These are phyloP conservation scores for Rhinichthys osculus DNA, from an alignment of 2,797 vertebrate species.

Conservation along the genomic window DNA sequence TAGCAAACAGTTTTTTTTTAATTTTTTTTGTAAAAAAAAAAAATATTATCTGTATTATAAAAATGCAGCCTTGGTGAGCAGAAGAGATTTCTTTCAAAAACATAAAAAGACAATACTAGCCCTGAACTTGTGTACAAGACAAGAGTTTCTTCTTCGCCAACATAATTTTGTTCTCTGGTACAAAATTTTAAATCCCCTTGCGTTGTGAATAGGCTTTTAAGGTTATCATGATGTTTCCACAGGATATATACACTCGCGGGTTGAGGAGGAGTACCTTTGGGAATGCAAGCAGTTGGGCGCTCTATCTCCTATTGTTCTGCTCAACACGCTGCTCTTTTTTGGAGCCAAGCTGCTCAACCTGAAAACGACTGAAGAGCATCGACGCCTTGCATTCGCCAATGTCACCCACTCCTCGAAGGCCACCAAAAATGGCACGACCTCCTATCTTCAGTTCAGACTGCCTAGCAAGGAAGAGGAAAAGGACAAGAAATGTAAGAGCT, in stretches of 20 bases:
- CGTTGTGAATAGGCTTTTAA: not conserved
- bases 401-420: slow-evolving; percentile 85
- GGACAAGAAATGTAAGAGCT: slow-evolving; percentile 52
- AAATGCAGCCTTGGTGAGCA: not conserved
- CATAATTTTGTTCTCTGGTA: too few species aligned
- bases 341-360: slow-evolving; percentile 92
- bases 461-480: slow-evolving; percentile 75
- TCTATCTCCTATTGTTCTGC: slow-evolving; percentile 92
- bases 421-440: slow-evolving; percentile 83
- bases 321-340: slow-evolving; percentile 97
- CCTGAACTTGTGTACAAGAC: not conserved
- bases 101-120: not conserved
- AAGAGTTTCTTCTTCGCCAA: not conserved
- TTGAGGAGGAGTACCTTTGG: slow-evolving; percentile 95
- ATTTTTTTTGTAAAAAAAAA: too few species aligned
- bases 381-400: slow-evolving; percentile 88
- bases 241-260: slow-evolving; percentile 89
- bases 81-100: not conserved
- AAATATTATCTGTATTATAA: not conserved
- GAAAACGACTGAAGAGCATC: slow-evolving; percentile 88
- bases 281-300: slow-evolving; percentile 97
- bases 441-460: slow-evolving; percentile 87
- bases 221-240: slow-evolving; percentile 10
- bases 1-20: not conserved
- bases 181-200: not conserved